phyloP scores from a whole-genome alignment of 2,888 invertebrate genomes.

The Lasioglossum lativentre region DNA sequence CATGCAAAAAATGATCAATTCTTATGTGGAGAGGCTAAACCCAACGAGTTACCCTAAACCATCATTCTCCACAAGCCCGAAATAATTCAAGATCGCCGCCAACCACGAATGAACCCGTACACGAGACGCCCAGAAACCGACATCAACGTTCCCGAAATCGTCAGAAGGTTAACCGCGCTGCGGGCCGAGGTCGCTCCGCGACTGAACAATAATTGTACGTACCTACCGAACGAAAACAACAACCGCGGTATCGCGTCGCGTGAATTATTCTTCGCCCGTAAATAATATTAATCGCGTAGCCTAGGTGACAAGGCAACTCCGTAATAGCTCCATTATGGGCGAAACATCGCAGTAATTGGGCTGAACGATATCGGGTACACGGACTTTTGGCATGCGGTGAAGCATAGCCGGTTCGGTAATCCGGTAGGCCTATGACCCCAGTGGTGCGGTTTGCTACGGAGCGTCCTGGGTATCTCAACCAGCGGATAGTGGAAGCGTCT shows the following conservation, averaged over 20 bases:
- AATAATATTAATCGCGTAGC: slow-evolving; percentile 53
- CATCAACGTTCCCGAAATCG: no score
- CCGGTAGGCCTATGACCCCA: slow-evolving; percentile 53
- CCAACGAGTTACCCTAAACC: no score
- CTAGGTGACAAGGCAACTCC: slow-evolving; percentile 51
- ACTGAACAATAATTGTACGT: background rate
- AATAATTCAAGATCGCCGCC: no score
- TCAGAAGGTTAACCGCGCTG: no score
- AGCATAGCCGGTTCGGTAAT: slow-evolving; percentile 64
- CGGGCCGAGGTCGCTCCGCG: no score
- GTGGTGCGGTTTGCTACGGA: slow-evolving; percentile 52
- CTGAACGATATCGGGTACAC: slow-evolving; percentile 69
- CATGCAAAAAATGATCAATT: no score
- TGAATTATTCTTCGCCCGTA: slow-evolving; percentile 44
- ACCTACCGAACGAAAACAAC: background rate
- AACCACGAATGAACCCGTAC: no score
- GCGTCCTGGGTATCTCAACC: slow-evolving; percentile 46
- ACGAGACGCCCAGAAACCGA: no score
- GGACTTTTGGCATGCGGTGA: slow-evolving; percentile 73
- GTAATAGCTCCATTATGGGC: slow-evolving; percentile 64
- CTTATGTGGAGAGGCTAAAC: no score
- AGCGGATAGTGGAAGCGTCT: slow-evolving; percentile 53
- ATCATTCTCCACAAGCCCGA: no score
- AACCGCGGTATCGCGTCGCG: background rate
- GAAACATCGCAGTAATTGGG: slow-evolving; percentile 62